Evolutionary conservation across 2,113 vertebrate species (phyloP).

Genomic region (Ibidorhyncha struthersii): DNA sequence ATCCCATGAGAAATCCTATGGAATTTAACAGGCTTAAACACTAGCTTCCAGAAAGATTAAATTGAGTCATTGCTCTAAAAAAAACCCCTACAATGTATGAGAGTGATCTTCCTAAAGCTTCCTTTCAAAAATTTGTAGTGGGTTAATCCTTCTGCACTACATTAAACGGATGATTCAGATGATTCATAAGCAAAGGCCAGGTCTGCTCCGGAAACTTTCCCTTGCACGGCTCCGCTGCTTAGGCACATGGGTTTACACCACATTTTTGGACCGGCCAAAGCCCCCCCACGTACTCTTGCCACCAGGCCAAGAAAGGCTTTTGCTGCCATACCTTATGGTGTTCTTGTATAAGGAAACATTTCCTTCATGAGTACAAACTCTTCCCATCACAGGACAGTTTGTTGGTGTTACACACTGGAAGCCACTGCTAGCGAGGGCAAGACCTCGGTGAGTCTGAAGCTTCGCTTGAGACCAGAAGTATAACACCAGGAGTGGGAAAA

Average conservation of each 20-base stretch:
- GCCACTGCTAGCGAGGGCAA: not conserved
- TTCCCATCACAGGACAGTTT: not conserved
- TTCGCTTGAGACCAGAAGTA: not conserved
- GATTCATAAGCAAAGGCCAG: not conserved
- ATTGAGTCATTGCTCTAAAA: not conserved
- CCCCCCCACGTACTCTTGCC: not conserved
- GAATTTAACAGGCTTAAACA: slow-evolving; percentile 42
- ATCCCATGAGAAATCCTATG: slow-evolving; percentile 4
- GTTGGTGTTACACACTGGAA: not conserved
- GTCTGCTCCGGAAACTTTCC: not conserved
- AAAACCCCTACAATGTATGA: not conserved
- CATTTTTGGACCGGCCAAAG: not conserved
- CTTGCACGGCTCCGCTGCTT: not conserved
- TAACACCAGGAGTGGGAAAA: not conserved
- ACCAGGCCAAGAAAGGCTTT: not conserved
- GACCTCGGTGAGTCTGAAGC: not conserved
- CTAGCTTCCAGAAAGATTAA: slow-evolving; percentile 20
- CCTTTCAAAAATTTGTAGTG: not conserved
- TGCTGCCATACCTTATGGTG: not conserved
- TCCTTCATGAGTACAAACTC: not conserved
- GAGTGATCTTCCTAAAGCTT: not conserved
- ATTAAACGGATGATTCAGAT: not conserved
- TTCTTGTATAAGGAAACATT: not conserved
- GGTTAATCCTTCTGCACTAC: not conserved
- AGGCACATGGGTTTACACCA: not conserved